Percentiles rank a stretch among this genome's conserved stretches.
Evolutionary conservation across 2,888 invertebrate genomes (phyloP).

Genomic region (Ophonus ardosiacus): DNA sequence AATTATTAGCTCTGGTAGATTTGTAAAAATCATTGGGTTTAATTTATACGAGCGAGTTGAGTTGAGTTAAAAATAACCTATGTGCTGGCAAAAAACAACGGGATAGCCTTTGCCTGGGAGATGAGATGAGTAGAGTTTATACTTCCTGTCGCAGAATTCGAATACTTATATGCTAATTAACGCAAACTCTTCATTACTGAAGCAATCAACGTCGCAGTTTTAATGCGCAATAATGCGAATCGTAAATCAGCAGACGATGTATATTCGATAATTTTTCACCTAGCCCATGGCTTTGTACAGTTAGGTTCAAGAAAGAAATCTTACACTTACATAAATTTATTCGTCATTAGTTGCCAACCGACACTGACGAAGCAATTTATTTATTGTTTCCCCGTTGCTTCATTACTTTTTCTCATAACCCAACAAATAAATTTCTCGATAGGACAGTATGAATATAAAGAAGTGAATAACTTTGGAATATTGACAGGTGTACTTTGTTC

Average conservation of each 20-base stretch:
- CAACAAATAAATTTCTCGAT: not conserved
- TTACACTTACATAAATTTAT: constrained; percentile 38
- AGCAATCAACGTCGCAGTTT: constrained; percentile 32
- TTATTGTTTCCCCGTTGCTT: not conserved
- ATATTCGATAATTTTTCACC: constrained; percentile 40
- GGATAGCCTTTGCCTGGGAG: not conserved
- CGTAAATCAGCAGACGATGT: constrained; percentile 37
- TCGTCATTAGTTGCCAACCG: not conserved
- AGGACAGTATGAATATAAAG: not conserved
- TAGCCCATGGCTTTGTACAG: constrained; percentile 41
- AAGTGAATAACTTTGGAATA: no score
- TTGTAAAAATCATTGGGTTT: constrained; percentile 43
- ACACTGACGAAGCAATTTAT: not conserved
- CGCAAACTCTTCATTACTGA: constrained; percentile 31
- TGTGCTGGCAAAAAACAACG: constrained; percentile 14
- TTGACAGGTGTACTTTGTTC: no score
- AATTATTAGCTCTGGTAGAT: not conserved
- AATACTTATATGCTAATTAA: constrained; percentile 45
- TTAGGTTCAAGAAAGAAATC: constrained; percentile 32
- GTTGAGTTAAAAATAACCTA: not conserved
- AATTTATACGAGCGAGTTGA: constrained; percentile 10
- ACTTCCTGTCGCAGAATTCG: constrained; percentile 36
- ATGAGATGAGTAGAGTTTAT: constrained; percentile 5
- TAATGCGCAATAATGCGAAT: constrained; percentile 38
- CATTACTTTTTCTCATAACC: not conserved